Evolutionary conservation across 2,888 invertebrate species (phyloP).

Genomic region (Chymomyza amoena): DNA sequence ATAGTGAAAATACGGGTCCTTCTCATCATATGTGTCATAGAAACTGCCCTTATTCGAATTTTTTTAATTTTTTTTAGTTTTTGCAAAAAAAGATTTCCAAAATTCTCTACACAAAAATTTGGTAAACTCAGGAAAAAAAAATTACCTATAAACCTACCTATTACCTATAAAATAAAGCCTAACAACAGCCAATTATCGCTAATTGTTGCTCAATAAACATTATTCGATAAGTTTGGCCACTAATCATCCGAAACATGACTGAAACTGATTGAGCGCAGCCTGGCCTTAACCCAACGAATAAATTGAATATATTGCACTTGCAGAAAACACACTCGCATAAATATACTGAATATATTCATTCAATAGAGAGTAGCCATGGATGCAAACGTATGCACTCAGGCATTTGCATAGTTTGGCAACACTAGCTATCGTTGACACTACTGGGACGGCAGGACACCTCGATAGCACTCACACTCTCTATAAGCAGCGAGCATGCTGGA

Average conservation of each 20-base stretch:
- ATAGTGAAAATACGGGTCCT: too few species aligned
- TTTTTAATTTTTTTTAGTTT: too few species aligned
- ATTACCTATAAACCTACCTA: too few species aligned
- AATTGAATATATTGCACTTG: neutral
- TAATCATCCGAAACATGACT: too few species aligned
- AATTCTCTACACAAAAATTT: too few species aligned
- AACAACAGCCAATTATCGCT: neutral
- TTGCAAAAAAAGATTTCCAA: too few species aligned
- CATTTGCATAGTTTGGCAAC: neutral
- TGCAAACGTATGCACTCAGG: neutral
- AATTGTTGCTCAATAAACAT: neutral
- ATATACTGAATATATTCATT: neutral
- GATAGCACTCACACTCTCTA: neutral
- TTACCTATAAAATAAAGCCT: too few species aligned
- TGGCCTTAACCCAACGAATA: neutral
- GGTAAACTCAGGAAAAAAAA: too few species aligned
- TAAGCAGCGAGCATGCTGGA: neutral
- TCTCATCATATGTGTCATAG: too few species aligned
- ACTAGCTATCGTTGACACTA: neutral
- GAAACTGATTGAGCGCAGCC: too few species aligned
- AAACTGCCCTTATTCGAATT: too few species aligned
- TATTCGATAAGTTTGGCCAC: neutral
- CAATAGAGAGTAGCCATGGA: neutral
- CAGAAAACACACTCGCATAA: neutral
- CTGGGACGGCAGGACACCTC: too few species aligned